Percentiles rank a stretch among this genome's conserved stretches.
phyloP scores from a whole-genome alignment of 2,888 invertebrate genomes.

The Acanthosepion esculentum region DNA sequence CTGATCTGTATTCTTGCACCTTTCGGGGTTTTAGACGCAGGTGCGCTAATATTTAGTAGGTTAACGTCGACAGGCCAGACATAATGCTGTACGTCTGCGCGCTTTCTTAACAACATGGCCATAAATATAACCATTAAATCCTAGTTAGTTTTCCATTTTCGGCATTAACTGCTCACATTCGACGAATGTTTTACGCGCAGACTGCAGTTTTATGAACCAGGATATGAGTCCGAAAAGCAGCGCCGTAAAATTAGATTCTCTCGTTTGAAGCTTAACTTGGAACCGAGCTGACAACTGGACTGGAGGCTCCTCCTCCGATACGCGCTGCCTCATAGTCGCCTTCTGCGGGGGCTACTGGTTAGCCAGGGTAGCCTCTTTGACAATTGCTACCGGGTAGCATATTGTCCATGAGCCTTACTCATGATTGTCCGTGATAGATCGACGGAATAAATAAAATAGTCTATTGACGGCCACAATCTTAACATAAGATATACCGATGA shows the following conservation, averaged over 20 bases:
- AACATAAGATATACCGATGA: too few relatives aligned
- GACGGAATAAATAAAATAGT: too few relatives aligned
- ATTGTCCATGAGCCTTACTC: too few relatives aligned
- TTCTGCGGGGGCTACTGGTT: too few relatives aligned
- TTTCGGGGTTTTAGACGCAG: neutral
- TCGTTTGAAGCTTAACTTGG: neutral
- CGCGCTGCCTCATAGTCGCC: too few relatives aligned
- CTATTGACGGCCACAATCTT: too few relatives aligned
- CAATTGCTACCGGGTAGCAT: too few relatives aligned
- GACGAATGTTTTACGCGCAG: neutral
- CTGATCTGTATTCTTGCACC: neutral
- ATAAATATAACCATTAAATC: neutral
- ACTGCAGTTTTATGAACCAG: neutral
- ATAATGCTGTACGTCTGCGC: neutral
- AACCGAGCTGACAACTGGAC: too few relatives aligned
- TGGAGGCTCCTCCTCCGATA: too few relatives aligned
- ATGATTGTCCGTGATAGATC: too few relatives aligned
- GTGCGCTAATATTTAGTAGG: neutral
- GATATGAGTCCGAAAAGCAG: neutral
- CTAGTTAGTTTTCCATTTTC: neutral
- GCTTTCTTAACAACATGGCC: neutral
- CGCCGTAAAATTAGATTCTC: neutral
- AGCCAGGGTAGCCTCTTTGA: too few relatives aligned
- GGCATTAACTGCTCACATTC: neutral
- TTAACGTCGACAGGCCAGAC: neutral